These are phyloP conservation scores for Mylabris sibirica DNA, from an alignment of 2,888 invertebrate genomes.

Conservation along the genomic window DNA sequence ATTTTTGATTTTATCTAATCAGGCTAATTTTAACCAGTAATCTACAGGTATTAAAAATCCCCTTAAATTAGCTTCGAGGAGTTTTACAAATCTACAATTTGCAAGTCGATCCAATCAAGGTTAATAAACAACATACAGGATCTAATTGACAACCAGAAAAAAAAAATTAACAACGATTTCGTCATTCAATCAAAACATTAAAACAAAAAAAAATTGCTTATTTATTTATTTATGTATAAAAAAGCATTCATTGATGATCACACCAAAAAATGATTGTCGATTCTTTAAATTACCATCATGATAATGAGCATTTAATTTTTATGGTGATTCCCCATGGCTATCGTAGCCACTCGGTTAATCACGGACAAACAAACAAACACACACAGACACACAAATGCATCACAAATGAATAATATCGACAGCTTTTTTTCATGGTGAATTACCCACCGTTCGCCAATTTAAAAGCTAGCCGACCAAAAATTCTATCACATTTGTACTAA, in stretches of 20 bases:
- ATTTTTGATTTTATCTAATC: too few relatives aligned
- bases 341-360: background rate
- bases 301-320: background rate
- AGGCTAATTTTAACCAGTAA: background rate
- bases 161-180: background rate
- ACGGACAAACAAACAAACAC: background rate
- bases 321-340: constrained; percentile 11
- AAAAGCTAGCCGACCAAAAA: background rate
- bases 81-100: too few relatives aligned
- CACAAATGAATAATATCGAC: background rate
- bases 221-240: background rate
- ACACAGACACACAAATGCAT: too few relatives aligned
- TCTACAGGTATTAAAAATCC: background rate
- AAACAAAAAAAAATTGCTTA: background rate
- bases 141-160: background rate
- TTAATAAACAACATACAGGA: background rate
- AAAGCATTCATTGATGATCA: background rate
- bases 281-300: background rate
- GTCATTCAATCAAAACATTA: background rate
- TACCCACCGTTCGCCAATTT: background rate
- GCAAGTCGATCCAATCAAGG: background rate
- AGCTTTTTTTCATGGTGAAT: background rate
- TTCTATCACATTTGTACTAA: background rate
- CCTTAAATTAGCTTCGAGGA: background rate
- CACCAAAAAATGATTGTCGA: background rate